Evolutionary conservation across 1,140 invertebrate species (phyloP), one percentile per base, ranked within the genome.

Genomic region (Aphidius gifuensis): DNA sequence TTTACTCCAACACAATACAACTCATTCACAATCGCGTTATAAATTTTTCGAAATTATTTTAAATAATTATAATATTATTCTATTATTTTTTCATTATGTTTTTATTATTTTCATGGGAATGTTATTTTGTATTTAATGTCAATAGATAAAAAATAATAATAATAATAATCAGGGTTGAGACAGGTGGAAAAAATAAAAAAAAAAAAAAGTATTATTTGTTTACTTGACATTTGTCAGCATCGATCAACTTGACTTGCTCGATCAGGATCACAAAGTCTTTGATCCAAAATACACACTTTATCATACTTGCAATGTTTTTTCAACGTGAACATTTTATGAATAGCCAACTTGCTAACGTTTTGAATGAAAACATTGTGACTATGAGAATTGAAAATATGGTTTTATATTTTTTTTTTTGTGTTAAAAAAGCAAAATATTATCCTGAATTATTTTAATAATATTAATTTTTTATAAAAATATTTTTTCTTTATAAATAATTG

Each of bases 331-430:
- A 49, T 44, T 46, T 50, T 32, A 70, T 68, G 65, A 67, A 65
- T 64, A 61, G 58, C 68, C 69, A 40, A 63, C 64, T 45, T 69
- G 64, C 61, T 60, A 63, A 67, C 64, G 69, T 74, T 73, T 62
- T 73, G 71, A 74, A 71, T 71, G 65, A 74, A 74, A 74, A 74
- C 72, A 74, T 74, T 67, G 65, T 55, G n/a, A 43, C 9, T 9
- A 38, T 47, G 57, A 6, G 40, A 39, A 32, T 32, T 32, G 23
- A 32, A 32, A 32, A 32, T 32, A 32, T 47, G 38, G 16, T 40
- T 21, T 46, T 39, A 48, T 61, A 8, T 6, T 38, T 63, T 50
- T 42, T 23, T 9, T 56, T 46, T 68, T 61, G 60, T 66, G 39
- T 48, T 47, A 55, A n/a, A 43, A 62, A 46, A 46, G 9, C 40